Conservation (phyloP, 2,797 vertebrate species). For the Oryzias sinensis region DNA sequence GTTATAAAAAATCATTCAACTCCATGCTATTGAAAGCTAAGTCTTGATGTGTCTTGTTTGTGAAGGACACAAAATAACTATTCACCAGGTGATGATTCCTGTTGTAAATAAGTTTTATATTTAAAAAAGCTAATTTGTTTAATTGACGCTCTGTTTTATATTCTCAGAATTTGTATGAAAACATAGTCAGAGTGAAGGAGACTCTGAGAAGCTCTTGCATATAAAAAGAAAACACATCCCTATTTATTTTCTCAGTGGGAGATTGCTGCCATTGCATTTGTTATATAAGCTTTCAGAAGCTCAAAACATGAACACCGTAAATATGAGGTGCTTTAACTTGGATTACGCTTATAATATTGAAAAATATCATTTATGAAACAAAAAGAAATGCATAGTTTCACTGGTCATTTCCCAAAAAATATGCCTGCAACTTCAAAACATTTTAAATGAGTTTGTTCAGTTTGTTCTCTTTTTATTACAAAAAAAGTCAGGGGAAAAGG, state of each 20-base stretch:
- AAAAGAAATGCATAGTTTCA: too few species aligned
- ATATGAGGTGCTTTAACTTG: too few species aligned
- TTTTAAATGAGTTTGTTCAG: too few species aligned
- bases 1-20: background rate
- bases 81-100: constrained; percentile 16
- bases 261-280: constrained; percentile 5
- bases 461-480: too few species aligned
- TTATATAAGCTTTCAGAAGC: constrained; percentile 2
- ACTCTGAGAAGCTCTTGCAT: constrained; percentile 34
- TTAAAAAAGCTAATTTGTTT: constrained; percentile 13
- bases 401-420: too few species aligned
- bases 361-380: too few species aligned
- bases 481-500: too few species aligned
- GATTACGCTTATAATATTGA: too few species aligned
- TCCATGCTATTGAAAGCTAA: too few species aligned
- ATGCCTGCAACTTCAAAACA: too few species aligned
- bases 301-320: too few species aligned
- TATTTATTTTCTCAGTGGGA: constrained; percentile 8
- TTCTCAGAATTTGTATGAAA: constrained; percentile 19
- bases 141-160: constrained; percentile 9
- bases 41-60: constrained; percentile 10
- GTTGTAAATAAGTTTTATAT: constrained; percentile 25
- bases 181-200: constrained; percentile 29
- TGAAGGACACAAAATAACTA: constrained; percentile 3
- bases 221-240: constrained; percentile 4